Conservation (phyloP, 2,888 invertebrate species). For the Phengaris arion region DNA sequence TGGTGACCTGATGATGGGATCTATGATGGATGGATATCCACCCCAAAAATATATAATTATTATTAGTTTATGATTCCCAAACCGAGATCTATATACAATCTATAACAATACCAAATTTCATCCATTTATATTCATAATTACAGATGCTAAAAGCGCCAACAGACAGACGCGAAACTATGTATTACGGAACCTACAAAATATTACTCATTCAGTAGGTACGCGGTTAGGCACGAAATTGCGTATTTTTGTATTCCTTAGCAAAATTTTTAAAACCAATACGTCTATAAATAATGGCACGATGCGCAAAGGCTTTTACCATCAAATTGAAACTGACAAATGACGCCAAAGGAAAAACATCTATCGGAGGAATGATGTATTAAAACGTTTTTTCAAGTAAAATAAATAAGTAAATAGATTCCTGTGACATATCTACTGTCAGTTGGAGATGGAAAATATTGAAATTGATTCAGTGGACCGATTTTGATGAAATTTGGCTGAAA, state of each 20-base stretch:
- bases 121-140: too few relatives aligned
- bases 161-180: too few relatives aligned
- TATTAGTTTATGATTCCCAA: too few relatives aligned
- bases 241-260: constrained; percentile 6
- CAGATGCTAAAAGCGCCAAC: too few relatives aligned
- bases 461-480: too few relatives aligned
- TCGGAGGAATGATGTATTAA: constrained; percentile 53
- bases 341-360: constrained; percentile 54
- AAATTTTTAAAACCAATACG: constrained; percentile 28
- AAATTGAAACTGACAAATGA: constrained; percentile 69
- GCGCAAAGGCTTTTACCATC: constrained; percentile 55
- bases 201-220: not conserved
- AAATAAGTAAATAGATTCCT: constrained; percentile 35
- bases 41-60: too few relatives aligned
- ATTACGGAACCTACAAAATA: not conserved
- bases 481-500: too few relatives aligned
- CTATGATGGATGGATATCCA: too few relatives aligned
- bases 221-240: not conserved
- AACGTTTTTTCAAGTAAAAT: constrained; percentile 50
- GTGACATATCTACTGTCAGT: constrained; percentile 35
- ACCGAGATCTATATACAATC: too few relatives aligned
- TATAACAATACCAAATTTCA: too few relatives aligned
- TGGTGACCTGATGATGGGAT: too few relatives aligned
- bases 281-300: constrained; percentile 41
- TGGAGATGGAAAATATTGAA: not conserved